Conservation (phyloP, 2,797 vertebrate genomes). For the Typhlichthys subterraneus region DNA sequence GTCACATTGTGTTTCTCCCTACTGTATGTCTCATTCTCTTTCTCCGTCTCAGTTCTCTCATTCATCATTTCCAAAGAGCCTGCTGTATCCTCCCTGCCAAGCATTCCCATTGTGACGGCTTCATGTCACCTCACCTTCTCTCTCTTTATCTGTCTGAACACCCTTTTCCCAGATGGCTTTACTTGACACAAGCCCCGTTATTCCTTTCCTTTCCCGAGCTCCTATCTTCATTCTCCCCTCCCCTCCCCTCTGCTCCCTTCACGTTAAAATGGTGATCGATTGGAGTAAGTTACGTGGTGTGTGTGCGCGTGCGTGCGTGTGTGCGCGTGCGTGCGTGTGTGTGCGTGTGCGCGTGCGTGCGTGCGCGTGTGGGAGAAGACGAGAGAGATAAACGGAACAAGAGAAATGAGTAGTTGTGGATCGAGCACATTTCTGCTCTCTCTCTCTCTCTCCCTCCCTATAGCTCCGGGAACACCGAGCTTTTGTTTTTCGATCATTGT, state of each 20-base stretch:
- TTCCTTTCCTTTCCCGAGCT: too few relatives aligned
- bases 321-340: too few relatives aligned
- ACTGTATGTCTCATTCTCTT: not conserved
- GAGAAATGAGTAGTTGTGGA: not conserved
- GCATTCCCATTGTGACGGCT: slow-evolving; percentile 1
- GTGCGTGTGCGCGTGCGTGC: not conserved
- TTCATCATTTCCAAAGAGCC: slow-evolving; percentile 9
- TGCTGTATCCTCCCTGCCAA: slow-evolving; percentile 2
- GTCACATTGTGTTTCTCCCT: slow-evolving; percentile 9
- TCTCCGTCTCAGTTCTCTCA: not conserved
- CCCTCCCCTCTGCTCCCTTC: not conserved
- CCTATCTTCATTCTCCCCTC: slow-evolving; percentile 2
- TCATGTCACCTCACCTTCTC: not conserved
- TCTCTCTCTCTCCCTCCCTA: too few relatives aligned
- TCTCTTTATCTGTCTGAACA: slow-evolving; percentile 1
- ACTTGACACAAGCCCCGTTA: too few relatives aligned
- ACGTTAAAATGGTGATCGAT: too few relatives aligned
- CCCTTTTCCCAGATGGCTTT: too few relatives aligned
- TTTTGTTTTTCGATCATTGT: slow-evolving; percentile 76
- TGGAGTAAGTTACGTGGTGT: too few relatives aligned
- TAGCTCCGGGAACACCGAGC: slow-evolving; percentile 51
- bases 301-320: too few relatives aligned
- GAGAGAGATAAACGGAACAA: slow-evolving; percentile 7
- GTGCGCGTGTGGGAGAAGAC: slow-evolving; percentile 4
- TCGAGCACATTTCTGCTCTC: slow-evolving; percentile 51